Conservation (phyloP, 1,140 invertebrate genomes). For the Helicoverpa armigera region DNA sequence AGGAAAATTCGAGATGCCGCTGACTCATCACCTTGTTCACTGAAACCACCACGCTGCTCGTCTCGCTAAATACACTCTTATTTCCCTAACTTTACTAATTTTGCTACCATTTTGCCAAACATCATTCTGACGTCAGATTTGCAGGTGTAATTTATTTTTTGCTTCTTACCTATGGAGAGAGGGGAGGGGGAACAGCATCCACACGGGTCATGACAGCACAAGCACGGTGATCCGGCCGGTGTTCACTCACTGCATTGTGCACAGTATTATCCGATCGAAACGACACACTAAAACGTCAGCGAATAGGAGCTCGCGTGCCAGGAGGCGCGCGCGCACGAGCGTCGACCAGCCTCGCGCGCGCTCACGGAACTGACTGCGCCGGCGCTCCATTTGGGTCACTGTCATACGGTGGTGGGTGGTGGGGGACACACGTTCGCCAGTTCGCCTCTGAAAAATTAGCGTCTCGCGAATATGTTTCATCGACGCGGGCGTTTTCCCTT, state of each 20-base stretch:
- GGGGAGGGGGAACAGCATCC: constrained; percentile 57
- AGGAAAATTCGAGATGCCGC: constrained; percentile 84
- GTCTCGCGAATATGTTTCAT: constrained; percentile 83
- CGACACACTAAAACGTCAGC: constrained; percentile 74
- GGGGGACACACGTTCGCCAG: constrained; percentile 78
- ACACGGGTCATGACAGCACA: constrained; percentile 60
- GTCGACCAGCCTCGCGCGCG: constrained; percentile 67
- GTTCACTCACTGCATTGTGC: constrained; percentile 79
- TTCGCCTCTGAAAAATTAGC: constrained; percentile 83
- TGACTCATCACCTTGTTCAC: constrained; percentile 76
- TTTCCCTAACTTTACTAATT: constrained; percentile 35
- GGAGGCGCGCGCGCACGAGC: constrained; percentile 55
- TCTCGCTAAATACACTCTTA: constrained; percentile 49
- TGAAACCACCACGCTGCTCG: constrained; percentile 57
- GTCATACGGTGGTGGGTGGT: constrained; percentile 81
- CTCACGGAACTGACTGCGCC: constrained; percentile 84
- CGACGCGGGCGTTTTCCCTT: constrained; percentile 66
- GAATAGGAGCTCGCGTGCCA: constrained; percentile 60
- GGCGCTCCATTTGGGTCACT: constrained; percentile 85
- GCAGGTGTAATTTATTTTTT: constrained; percentile 50
- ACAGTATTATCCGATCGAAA: constrained; percentile 78
- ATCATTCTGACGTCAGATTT: constrained; percentile 50
- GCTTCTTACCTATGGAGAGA: constrained; percentile 65
- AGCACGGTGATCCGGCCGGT: constrained; percentile 63
- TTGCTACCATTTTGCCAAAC: constrained; percentile 37